Base-by-base conservation (phyloP, 1,140 invertebrate species). In the Drosophila ambigua region DNA sequence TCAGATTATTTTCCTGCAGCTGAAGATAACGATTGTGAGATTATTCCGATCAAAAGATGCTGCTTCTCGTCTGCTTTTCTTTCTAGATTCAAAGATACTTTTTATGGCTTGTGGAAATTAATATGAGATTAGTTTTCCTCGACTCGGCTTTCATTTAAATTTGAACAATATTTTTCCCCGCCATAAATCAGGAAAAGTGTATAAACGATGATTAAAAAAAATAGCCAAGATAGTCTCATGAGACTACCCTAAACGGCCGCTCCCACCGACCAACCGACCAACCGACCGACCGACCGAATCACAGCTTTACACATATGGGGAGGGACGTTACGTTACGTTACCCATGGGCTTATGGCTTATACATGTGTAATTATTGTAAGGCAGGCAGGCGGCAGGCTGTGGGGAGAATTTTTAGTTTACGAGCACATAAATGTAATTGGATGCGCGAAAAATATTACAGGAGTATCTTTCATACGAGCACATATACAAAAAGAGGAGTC, bases 371-470 rank as follows among this genome's bases (percentile, higher is more conserved):
- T 85, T 81, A 78, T 85, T 79, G 55, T 74, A 28, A 28, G 50
- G 48, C 31, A 13, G 31, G 23, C 48, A 43, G 15, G 23, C 52
- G 43, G 39, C 73, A 61, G 57, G 62, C 78, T 88, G 78, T 66
- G 83, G 35, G 35, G 64, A 77, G 76, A 79, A 82, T 73, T 88
- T 87, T 72, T 81, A 75, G 71, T 87, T 87, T 87, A 87, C 79
- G 83, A 87, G 83, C 78, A 77, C 73, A 88, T 87, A 87, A 87
- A 87, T 87, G 83, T 87, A 87, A 87, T 87, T 87, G 83, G 83
- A 88, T 87, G 83, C 83, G 83, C 83, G 73, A 76, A 88, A 88
- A 78, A 69, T 69, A 69, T 69, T 69, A 69, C 67, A 58, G 50
- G 62, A 72, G 68, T 73, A 55, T 46, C 43, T 71, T 65, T 77